Percentiles rank a stretch among this genome's conserved stretches.
Evolutionary conservation across 2,797 vertebrate genomes (phyloP).

Genomic region (Sebastes minor): DNA sequence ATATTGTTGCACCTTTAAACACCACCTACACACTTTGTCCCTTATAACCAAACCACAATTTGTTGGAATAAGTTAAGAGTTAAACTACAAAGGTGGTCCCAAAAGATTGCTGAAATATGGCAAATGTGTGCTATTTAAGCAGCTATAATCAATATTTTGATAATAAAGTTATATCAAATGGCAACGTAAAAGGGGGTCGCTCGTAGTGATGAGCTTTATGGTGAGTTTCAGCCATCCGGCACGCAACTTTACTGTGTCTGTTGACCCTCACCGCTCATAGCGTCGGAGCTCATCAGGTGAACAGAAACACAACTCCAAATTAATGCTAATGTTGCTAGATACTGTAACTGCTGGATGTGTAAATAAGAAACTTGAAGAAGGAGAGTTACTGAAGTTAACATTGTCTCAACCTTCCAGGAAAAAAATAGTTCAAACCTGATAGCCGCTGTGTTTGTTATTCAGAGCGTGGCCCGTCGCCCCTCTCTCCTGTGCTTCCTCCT

Average conservation of each 20-base stretch:
- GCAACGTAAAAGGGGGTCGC: neutral
- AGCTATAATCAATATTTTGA: neutral
- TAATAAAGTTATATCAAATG: neutral
- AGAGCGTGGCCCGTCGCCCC: constrained; percentile 11
- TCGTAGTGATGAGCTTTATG: neutral
- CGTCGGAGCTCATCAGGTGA: neutral
- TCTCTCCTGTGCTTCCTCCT: neutral
- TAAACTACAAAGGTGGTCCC: neutral
- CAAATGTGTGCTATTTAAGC: neutral
- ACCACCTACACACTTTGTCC: no score
- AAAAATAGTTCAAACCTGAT: neutral
- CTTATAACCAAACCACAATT: no score
- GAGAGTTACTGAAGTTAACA: neutral
- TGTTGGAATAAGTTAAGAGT: neutral
- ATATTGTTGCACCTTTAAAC: no score
- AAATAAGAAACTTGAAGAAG: neutral
- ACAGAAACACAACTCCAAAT: neutral
- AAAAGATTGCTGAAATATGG: neutral
- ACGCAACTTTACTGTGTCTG: neutral
- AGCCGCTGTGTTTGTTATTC: constrained; percentile 62
- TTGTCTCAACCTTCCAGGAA: neutral
- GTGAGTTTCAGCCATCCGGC: neutral
- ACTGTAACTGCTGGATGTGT: neutral
- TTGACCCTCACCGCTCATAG: neutral
- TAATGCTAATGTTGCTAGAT: neutral